Percentiles rank a stretch among this genome's conserved stretches.
Evolutionary conservation across 2,797 vertebrate species (phyloP).

Genomic region (Smutsia gigantea): DNA sequence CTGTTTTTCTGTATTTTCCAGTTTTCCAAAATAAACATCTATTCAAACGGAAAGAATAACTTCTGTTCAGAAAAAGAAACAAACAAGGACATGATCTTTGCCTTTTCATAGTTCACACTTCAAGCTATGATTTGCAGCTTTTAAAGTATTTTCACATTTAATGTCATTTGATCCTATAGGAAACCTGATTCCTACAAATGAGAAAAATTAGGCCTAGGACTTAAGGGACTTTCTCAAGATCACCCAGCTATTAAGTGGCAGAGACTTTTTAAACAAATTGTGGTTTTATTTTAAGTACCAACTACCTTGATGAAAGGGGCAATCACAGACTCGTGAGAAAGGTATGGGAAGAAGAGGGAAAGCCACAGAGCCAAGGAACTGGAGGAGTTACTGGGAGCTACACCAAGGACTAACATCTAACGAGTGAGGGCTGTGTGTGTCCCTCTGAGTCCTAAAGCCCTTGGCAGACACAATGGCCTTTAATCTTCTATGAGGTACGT

Average conservation of each 20-base stretch:
- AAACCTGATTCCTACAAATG: not conserved
- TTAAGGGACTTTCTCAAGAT: not conserved
- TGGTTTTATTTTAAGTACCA: not conserved
- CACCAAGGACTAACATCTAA: not conserved
- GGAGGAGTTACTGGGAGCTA: not conserved
- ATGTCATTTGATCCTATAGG: not conserved
- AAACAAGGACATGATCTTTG: not conserved
- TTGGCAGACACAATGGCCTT: not conserved
- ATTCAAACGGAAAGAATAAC: not conserved
- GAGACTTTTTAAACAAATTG: not conserved
- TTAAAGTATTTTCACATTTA: conserved; percentile 16
- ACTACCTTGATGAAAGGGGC: not conserved
- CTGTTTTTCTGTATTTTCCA: not conserved
- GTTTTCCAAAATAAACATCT: not conserved
- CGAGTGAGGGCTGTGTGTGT: not conserved
- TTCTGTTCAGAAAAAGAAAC: not conserved
- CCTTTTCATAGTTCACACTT: not conserved
- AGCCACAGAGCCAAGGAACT: not conserved
- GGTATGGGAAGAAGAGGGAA: not conserved
- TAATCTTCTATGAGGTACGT: not conserved
- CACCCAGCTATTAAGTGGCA: not conserved
- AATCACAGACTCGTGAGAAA: not conserved
- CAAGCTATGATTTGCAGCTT: not conserved
- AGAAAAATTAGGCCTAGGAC: not conserved
- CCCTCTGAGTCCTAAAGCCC: not conserved